Evolutionary conservation across 1,140 invertebrate genomes (phyloP), one percentile per base, ranked within the genome.

Genomic region (Drosophila parvula): DNA sequence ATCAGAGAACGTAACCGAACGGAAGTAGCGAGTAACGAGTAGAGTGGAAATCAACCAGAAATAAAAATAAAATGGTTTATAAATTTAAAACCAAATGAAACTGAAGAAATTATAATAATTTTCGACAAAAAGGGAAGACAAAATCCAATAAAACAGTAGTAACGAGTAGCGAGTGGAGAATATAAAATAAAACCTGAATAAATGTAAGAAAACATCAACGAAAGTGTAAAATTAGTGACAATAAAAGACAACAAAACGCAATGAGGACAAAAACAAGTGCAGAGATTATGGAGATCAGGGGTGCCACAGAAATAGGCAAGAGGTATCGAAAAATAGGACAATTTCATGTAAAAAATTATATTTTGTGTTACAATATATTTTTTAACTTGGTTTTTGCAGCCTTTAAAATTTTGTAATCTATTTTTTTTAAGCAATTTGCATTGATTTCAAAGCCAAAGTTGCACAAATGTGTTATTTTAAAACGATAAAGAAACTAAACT

Each of bases 401-500:
- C 3, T 22, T 22, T 22, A 30, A 30, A 30, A 30, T 7, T 30
- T 30, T 30, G 4, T 30, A 7, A 5, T 5, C 3, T 30, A 30
- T 4, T 30, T 30, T 30, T 7, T 30, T 5, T 0, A 5, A 8
- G 5, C 0, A 8, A 7, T 30, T 8, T 4, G 5, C 5, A 30
- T 30, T 30, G 5, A 30, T 30, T 30, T 30, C 30, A 30, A 30
- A 7, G 5, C 30, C 2, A 30, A 30, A 30, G 30, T 8, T 8
- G 30, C 30, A 30, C 30, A 5, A 5, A 5, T 30, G 30, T 30
- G 7, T 30, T 8, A 53, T n/a, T n/a, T n/a, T n/a, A n/a, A n/a
- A n/a, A n/a, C n/a, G n/a, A n/a, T 10, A 58, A 62, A 59, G 27
- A 12, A 34, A 16, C 36, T 61, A 36, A 30, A 59, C 41, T 50